phyloP scores from a whole-genome alignment of 2,113 vertebrate genomes.

The Pteruthius melanotis region DNA sequence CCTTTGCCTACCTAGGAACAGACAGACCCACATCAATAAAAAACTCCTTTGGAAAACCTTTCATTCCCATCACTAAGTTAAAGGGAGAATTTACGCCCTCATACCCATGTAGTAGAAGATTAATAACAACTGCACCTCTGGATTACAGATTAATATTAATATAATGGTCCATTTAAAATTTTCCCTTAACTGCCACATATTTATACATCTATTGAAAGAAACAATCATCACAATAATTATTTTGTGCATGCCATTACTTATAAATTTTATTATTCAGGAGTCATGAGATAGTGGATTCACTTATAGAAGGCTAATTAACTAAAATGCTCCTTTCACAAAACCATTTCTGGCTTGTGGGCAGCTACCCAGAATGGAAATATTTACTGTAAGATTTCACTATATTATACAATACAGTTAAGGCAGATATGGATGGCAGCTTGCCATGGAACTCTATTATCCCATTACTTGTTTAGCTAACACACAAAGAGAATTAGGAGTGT shows the following conservation, averaged over 20 bases:
- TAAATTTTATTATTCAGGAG: neutral
- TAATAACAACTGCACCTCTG: neutral
- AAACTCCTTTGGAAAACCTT: neutral
- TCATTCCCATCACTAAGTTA: neutral
- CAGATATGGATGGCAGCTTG: neutral
- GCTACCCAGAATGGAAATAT: neutral
- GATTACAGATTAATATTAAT: constrained; percentile 3
- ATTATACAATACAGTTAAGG: neutral
- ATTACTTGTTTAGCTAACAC: neutral
- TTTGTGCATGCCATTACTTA: neutral
- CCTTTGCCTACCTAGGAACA: neutral
- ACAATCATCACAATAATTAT: neutral
- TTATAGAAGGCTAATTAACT: constrained; percentile 22
- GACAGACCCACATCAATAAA: neutral
- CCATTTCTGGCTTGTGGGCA: neutral
- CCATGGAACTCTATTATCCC: neutral
- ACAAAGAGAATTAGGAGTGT: neutral
- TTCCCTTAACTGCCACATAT: neutral
- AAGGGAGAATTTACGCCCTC: neutral
- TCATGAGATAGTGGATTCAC: neutral
- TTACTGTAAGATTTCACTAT: constrained; percentile 15
- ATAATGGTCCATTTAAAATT: neutral
- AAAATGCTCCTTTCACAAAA: constrained; percentile 10
- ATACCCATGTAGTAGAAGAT: neutral
- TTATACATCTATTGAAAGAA: constrained; percentile 3